These are phyloP conservation scores for Andrena praecox DNA, from an alignment of 2,888 invertebrate species.

Conservation along the genomic window DNA sequence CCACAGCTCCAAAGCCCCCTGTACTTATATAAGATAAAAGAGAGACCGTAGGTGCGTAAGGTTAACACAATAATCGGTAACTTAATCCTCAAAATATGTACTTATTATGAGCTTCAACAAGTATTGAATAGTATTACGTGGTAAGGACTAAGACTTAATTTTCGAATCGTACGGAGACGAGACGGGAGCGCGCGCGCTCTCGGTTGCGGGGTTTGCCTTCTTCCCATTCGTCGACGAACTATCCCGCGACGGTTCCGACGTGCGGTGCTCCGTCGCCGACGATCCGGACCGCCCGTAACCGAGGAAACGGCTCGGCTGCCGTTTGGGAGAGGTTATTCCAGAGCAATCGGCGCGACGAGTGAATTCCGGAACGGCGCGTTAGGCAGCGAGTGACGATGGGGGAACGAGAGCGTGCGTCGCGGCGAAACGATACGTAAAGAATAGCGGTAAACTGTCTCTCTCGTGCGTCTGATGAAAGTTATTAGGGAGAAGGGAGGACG, in stretches of 20 bases:
- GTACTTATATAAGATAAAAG: slow-evolving; percentile 32
- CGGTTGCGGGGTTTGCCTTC: slow-evolving; percentile 9
- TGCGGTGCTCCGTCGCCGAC: background rate
- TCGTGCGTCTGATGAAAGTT: slow-evolving; percentile 74
- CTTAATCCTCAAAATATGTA: slow-evolving; percentile 81
- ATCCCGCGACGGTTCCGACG: background rate
- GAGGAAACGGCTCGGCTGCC: background rate
- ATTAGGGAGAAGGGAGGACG: slow-evolving; percentile 59
- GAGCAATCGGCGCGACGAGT: slow-evolving; percentile 5
- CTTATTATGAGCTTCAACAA: slow-evolving; percentile 84
- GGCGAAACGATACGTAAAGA: slow-evolving; percentile 64
- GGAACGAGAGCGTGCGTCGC: slow-evolving; percentile 38
- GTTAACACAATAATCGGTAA: slow-evolving; percentile 77
- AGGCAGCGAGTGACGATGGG: slow-evolving; percentile 3
- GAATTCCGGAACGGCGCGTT: background rate
- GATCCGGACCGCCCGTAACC: slow-evolving; percentile 7
- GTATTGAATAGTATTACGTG: slow-evolving; percentile 83
- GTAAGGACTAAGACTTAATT: slow-evolving; percentile 64
- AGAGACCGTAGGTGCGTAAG: slow-evolving; percentile 65
- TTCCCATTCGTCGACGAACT: background rate
- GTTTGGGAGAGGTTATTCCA: slow-evolving; percentile 29
- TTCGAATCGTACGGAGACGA: slow-evolving; percentile 26
- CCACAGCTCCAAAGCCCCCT: background rate
- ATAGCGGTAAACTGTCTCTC: slow-evolving; percentile 71
- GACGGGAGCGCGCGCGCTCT: background rate